Conservation (phyloP, 30 jellyfish, hydroid and myxozoan species). For the Cassiopea andromeda region DNA sequence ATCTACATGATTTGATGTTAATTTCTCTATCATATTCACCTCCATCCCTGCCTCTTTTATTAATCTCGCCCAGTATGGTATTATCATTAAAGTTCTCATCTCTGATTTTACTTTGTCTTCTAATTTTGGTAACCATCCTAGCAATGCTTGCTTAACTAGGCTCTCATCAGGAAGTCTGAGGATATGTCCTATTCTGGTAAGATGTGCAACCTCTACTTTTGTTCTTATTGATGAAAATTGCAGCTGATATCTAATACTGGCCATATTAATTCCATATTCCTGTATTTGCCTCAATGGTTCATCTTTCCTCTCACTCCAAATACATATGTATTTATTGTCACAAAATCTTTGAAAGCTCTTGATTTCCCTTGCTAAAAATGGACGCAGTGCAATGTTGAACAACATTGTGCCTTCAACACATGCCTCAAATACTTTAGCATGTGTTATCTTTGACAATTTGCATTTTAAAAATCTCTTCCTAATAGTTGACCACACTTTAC, state of each 20-base stretch:
- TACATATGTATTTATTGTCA: not conserved
- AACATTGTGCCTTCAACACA: not conserved
- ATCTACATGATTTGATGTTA: too few species aligned
- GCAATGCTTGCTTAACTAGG: too few species aligned
- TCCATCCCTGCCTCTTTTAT: too few species aligned
- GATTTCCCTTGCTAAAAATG: not conserved
- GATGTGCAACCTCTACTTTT: not conserved
- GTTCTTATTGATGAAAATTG: not conserved
- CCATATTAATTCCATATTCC: not conserved
- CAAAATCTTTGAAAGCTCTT: slow-evolving; percentile 5
- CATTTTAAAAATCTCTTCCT: not conserved
- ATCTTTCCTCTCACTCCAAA: not conserved
- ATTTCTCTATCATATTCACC: too few species aligned
- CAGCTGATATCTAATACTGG: not conserved
- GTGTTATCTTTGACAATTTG: not conserved
- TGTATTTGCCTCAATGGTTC: slow-evolving; percentile 7
- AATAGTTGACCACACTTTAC: not conserved
- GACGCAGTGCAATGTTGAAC: not conserved
- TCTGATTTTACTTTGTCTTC: too few species aligned
- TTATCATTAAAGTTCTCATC: too few species aligned
- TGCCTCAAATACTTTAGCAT: not conserved
- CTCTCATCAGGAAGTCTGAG: too few species aligned
- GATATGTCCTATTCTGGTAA: slow-evolving; percentile 5
- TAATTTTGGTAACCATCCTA: too few species aligned
- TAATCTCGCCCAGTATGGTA: too few species aligned